Conservation (phyloP, 2,113 vertebrate species). For the Cyanistes caeruleus region DNA sequence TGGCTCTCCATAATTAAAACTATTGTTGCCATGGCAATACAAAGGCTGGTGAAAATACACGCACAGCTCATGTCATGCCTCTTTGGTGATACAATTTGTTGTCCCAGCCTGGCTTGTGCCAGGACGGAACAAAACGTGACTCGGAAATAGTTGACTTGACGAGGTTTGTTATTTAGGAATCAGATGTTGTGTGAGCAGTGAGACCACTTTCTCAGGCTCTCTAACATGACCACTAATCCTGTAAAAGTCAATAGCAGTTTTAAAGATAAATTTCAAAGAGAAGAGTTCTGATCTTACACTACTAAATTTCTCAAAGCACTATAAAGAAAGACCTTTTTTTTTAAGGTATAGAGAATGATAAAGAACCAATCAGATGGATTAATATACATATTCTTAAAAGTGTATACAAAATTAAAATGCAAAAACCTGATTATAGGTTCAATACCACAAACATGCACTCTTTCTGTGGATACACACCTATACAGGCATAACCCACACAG, state of each 20-base stretch:
- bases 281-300: not conserved
- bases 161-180: slow-evolving; percentile 1
- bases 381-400: not conserved
- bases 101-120: not conserved
- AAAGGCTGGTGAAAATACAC: not conserved
- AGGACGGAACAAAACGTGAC: not conserved
- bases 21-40: slow-evolving; percentile 65
- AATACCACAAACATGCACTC: not conserved
- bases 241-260: slow-evolving; percentile 1
- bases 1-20: slow-evolving; percentile 71
- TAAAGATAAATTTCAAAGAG: slow-evolving; percentile 23
- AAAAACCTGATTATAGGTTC: not conserved
- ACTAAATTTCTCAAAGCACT: not conserved
- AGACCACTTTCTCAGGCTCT: slow-evolving; percentile 1
- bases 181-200: not conserved
- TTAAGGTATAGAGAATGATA: not conserved
- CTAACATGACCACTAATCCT: not conserved
- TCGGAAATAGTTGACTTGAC: not conserved
- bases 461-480: not conserved
- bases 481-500: not conserved
- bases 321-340: not conserved
- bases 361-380: not conserved
- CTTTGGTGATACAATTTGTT: slow-evolving; percentile 18
- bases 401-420: not conserved
- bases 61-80: not conserved